Percentiles rank a stretch among this genome's conserved stretches.
These are phyloP conservation scores for Varanus komodoensis DNA, from an alignment of 2,113 vertebrate genomes.

Conservation along the genomic window DNA sequence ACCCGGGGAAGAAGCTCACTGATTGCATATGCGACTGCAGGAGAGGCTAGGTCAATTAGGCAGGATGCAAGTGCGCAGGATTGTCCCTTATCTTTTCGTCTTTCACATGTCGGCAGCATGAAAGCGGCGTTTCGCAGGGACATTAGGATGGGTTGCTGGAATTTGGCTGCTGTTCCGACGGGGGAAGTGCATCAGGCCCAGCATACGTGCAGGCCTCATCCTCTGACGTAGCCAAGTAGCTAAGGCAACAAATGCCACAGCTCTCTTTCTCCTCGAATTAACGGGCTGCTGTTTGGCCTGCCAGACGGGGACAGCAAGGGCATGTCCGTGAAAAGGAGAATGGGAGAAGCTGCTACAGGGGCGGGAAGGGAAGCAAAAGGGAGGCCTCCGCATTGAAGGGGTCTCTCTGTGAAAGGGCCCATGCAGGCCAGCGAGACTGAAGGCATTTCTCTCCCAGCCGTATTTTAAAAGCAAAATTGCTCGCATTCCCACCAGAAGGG, in stretches of 20 bases:
- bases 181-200: background rate
- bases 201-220: background rate
- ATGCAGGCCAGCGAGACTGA: constrained; percentile 57
- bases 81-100: too few species aligned
- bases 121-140: background rate
- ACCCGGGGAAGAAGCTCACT: too few species aligned
- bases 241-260: background rate
- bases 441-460: constrained; percentile 50
- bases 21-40: too few species aligned
- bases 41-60: too few species aligned
- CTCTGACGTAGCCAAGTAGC: background rate
- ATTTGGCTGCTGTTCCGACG: background rate
- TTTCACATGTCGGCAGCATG: background rate
- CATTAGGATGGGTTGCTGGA: background rate
- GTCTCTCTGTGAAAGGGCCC: constrained; percentile 61
- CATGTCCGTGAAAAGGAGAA: constrained; percentile 61
- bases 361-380: constrained; percentile 49
- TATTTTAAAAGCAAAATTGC: constrained; percentile 68
- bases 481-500: constrained; percentile 59
- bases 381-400: constrained; percentile 64
- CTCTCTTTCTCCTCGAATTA: constrained; percentile 45
- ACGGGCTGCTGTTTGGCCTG: background rate
- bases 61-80: too few species aligned
- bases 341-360: constrained; percentile 35
- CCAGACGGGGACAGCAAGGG: constrained; percentile 35